phyloP scores from a whole-genome alignment of 2,888 invertebrate species.

The Tupiocoris notatus region DNA sequence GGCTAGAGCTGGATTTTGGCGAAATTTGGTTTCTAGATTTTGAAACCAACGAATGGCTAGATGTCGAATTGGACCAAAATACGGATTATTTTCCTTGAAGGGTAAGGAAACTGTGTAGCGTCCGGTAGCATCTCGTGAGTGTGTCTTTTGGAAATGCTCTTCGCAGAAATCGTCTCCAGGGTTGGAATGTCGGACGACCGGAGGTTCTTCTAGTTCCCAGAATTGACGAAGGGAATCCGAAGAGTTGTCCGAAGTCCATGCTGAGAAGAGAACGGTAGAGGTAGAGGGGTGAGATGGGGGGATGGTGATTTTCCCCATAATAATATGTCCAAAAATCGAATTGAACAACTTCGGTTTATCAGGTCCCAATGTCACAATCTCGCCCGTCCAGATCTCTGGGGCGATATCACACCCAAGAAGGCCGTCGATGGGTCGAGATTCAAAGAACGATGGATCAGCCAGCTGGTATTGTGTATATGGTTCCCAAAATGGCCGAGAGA shows the following conservation, averaged over 20 bases:
- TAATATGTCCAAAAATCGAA: neutral
- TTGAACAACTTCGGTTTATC: too few relatives aligned
- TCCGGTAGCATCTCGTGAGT: conserved; percentile 35
- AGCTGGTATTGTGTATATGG: too few relatives aligned
- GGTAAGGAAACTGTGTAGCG: conserved; percentile 37
- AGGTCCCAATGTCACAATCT: too few relatives aligned
- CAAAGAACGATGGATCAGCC: too few relatives aligned
- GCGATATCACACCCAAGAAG: too few relatives aligned
- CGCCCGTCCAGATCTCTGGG: too few relatives aligned
- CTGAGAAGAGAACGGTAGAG: neutral
- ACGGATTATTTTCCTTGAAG: conserved; percentile 1
- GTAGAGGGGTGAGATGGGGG: neutral
- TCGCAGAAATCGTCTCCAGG: conserved; percentile 33
- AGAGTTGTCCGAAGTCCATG: neutral
- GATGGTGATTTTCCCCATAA: neutral
- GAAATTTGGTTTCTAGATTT: conserved; percentile 17
- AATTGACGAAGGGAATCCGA: conserved; percentile 3
- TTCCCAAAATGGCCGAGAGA: too few relatives aligned
- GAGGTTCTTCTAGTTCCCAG: conserved; percentile 40
- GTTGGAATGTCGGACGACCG: neutral
- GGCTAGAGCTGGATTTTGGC: neutral
- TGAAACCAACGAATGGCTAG: neutral
- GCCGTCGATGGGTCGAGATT: too few relatives aligned
- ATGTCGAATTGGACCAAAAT: neutral
- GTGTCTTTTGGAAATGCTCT: conserved; percentile 37